Percentiles rank a stretch among this genome's conserved stretches.
phyloP scores from a whole-genome alignment of 2,113 vertebrate genomes.

The Myrmecobius fasciatus region DNA sequence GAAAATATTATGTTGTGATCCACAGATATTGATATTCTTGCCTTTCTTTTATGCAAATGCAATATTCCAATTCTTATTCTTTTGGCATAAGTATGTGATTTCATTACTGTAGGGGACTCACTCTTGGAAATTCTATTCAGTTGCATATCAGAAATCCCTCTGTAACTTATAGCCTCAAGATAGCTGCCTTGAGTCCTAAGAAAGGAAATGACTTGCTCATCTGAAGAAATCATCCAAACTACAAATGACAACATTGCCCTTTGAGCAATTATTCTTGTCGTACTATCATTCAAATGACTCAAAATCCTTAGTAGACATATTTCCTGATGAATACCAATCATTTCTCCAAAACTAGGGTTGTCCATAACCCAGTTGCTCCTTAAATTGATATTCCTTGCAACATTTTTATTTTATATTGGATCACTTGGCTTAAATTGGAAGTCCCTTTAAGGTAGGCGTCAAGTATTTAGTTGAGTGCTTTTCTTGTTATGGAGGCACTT shows the following conservation, averaged over 20 bases:
- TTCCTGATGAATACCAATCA: background rate
- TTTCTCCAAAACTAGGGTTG: slow-evolving; percentile 1
- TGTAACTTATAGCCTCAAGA: background rate
- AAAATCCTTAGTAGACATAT: slow-evolving; percentile 1
- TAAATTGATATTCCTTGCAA: background rate
- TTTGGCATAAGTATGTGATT: background rate
- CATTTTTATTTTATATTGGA: background rate
- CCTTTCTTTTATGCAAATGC: slow-evolving; percentile 28
- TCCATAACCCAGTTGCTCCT: background rate
- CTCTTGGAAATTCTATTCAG: background rate
- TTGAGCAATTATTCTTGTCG: background rate
- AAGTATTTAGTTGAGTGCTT: background rate
- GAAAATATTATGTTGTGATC: too few species aligned
- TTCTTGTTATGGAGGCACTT: background rate
- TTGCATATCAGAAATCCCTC: background rate
- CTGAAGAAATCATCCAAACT: background rate
- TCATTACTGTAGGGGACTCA: background rate
- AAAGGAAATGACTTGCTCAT: background rate
- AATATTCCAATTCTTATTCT: background rate
- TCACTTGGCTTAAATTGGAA: background rate
- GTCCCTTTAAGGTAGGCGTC: background rate
- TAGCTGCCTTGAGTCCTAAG: background rate
- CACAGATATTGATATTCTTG: background rate
- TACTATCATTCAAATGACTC: slow-evolving; percentile 23
- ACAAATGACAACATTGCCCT: background rate